A percentile compares a stretch with the other conserved stretches of the same genome.
Evolutionary conservation across 2,113 vertebrate genomes (phyloP).

Genomic region (Pantherophis guttatus): DNA sequence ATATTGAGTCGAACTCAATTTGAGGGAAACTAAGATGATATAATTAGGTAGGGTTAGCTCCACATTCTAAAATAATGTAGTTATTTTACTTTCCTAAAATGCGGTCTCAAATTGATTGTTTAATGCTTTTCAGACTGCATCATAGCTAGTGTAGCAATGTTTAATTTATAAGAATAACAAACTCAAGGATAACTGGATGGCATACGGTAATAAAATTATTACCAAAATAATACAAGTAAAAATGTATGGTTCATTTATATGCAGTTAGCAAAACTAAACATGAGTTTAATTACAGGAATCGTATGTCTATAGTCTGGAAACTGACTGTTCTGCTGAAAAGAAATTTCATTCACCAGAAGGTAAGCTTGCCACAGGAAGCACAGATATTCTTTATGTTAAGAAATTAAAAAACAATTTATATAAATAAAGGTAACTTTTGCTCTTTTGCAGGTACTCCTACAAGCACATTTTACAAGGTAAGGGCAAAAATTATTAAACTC

Average conservation of each 20-base stretch:
- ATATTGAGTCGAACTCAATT: not conserved
- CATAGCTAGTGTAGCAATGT: not conserved
- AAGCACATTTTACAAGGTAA: slow-evolving; percentile 61
- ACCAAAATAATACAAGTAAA: not conserved
- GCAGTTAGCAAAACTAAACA: slow-evolving; percentile 34
- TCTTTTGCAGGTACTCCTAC: slow-evolving; percentile 50
- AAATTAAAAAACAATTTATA: not conserved
- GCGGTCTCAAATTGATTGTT: not conserved
- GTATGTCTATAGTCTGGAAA: slow-evolving; percentile 40
- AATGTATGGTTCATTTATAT: not conserved
- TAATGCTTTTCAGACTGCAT: not conserved
- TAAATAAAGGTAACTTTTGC: slow-evolving; percentile 44
- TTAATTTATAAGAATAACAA: not conserved
- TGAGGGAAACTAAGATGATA: not conserved
- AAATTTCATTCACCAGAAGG: slow-evolving; percentile 20
- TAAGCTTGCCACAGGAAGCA: slow-evolving; percentile 22
- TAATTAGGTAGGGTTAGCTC: not conserved
- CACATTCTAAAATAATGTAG: not conserved
- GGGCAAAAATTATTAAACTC: slow-evolving; percentile 33
- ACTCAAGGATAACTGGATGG: not conserved
- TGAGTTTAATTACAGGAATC: slow-evolving; percentile 50
- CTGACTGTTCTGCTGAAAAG: slow-evolving; percentile 42
- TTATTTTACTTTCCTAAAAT: not conserved
- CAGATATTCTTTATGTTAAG: not conserved
- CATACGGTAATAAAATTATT: not conserved